These are phyloP conservation scores for Caretta caretta DNA, from an alignment of 2,113 vertebrate species.

Conservation along the genomic window DNA sequence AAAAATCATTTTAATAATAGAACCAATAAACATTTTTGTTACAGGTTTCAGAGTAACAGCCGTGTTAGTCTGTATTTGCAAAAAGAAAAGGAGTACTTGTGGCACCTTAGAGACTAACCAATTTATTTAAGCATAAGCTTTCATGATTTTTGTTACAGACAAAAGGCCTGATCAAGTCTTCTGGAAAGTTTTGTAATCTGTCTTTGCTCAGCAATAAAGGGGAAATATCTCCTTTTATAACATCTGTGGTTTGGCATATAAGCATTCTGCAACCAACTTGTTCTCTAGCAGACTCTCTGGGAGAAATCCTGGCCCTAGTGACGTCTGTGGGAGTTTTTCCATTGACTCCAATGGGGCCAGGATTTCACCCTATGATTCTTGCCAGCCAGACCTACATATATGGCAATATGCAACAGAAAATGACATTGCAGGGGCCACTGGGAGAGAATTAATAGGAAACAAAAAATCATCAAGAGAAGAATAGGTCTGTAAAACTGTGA, in stretches of 20 bases:
- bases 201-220: not conserved
- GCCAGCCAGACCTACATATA: not conserved
- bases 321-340: not conserved
- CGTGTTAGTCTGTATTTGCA: no score
- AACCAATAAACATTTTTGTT: not conserved
- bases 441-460: not conserved
- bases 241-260: not conserved
- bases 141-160: not conserved
- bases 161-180: not conserved
- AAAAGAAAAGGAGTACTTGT: no score
- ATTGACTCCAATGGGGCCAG: not conserved
- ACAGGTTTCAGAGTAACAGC: no score
- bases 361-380: not conserved
- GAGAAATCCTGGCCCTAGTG: not conserved
- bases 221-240: not conserved
- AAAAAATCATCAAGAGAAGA: not conserved
- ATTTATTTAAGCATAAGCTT: no score
- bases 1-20: not conserved
- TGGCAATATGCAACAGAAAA: not conserved
- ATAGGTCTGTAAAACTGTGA: not conserved
- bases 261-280: not conserved
- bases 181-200: not conserved
- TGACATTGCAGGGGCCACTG: not conserved
- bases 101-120: no score
- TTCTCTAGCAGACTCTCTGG: not conserved